Base-by-base conservation (phyloP, 2,113 vertebrate species). In the Tetrao urogallus region DNA sequence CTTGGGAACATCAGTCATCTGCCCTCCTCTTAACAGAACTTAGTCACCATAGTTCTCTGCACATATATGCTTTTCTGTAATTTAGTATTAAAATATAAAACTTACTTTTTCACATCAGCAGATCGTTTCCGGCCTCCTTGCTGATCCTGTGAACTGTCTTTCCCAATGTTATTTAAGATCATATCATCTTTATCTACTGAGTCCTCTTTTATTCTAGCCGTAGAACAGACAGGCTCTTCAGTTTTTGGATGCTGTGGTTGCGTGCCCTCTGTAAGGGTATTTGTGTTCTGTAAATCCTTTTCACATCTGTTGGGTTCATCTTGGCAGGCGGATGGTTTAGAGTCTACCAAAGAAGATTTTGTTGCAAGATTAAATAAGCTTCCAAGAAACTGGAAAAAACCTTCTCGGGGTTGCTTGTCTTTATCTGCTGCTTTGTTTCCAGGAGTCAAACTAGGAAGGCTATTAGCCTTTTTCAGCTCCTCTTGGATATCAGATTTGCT, bases 331-430 rank as follows among this genome's bases (percentile, higher is more conserved):
- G 95, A 81, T 2, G 95, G 94, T 83, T 98, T 98, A 50, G 96
- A 72, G 80, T 98, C 97, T 52, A 94, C 88, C 56, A 66, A 58
- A 87, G 97, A 96, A 17, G 97, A 97, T 82, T 97, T 98, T 78
- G 97, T 95, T 79, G 98, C 96, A 93, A 98, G 98, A 95, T 93
- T 97, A 94, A 98, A 98, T 83, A 98, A 97, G 83, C 92, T 98
- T 65, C 98, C 98, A 94, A 98, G 97, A 94, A 98, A 98, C 61
- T 98, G 97, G 63, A 98, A 97, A 95, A 98, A 98, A 42, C 98
- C 97, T 95, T 98, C 98, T 91, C 97, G 97, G 13, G 96, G 93
- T 71, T 97, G 98, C 60, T 93, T 98, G 42, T 98, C 97, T 52
- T 81, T 96, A 73, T 96, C 97, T 60, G 82, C 79, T 63, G 71